Conservation (phyloP, 2,797 vertebrate genomes). For the Sebastes kiyomatsui region DNA sequence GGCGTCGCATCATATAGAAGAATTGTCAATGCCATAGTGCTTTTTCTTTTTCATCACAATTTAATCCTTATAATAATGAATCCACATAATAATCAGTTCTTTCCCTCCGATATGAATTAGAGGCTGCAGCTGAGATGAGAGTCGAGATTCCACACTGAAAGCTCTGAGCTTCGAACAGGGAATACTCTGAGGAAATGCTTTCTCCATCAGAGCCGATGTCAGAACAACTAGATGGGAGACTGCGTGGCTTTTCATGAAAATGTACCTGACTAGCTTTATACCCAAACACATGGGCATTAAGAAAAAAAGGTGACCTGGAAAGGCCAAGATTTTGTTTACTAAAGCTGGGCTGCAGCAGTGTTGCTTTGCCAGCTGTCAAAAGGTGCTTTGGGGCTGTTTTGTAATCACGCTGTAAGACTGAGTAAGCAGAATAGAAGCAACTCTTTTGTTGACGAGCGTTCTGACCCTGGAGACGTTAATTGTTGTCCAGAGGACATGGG, state of each 20-base stretch:
- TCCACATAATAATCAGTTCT: slow-evolving; percentile 4
- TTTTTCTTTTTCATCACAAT: slow-evolving; percentile 29
- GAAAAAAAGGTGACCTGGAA: slow-evolving; percentile 17
- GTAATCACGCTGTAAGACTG: slow-evolving; percentile 33
- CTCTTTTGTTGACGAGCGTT: slow-evolving; percentile 12
- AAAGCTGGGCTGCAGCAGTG: slow-evolving; percentile 1
- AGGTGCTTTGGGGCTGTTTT: slow-evolving; percentile 51
- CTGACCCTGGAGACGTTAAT: slow-evolving; percentile 52
- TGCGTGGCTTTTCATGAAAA: slow-evolving; percentile 7
- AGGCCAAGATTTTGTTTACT: slow-evolving; percentile 33
- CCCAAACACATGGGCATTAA: slow-evolving; percentile 12
- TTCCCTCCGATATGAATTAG: slow-evolving; percentile 17
- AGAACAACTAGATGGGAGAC: slow-evolving; percentile 25
- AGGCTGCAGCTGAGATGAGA: slow-evolving; percentile 15
- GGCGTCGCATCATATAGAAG: background rate
- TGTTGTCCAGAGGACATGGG: slow-evolving; percentile 52
- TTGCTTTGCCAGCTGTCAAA: slow-evolving; percentile 50
- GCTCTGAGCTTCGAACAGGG: slow-evolving; percentile 1
- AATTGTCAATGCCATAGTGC: background rate
- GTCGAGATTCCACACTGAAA: slow-evolving; percentile 12
- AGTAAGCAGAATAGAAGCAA: slow-evolving; percentile 39
- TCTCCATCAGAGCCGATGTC: slow-evolving; percentile 33
- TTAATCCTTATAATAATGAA: slow-evolving; percentile 14
- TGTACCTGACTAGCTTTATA: slow-evolving; percentile 13
- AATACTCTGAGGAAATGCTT: slow-evolving; percentile 13